Conservation (phyloP, 30 jellyfish, hydroid and myxozoan genomes). For the Aurelia sp. region DNA sequence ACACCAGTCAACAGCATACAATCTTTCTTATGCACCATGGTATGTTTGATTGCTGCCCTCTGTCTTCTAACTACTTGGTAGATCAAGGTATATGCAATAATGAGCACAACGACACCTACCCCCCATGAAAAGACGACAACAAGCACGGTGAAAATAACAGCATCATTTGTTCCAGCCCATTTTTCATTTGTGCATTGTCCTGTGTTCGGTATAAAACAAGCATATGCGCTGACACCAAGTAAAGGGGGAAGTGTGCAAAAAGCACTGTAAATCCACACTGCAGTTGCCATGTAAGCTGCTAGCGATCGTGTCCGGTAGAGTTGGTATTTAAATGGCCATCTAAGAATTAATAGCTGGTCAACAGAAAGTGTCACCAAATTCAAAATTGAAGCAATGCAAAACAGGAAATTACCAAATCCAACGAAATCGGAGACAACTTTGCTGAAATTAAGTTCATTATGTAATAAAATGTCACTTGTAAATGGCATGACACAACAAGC, state of each 20-base stretch:
- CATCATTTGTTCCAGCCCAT: constrained; percentile 44
- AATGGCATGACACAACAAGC: constrained; percentile 55
- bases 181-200: constrained; percentile 43
- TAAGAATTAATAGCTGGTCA: constrained; percentile 32
- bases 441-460: constrained; percentile 6
- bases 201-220: constrained; percentile 57
- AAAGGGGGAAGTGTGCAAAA: constrained; percentile 59
- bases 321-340: constrained; percentile 40
- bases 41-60: constrained; percentile 13
- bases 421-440: background rate
- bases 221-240: constrained; percentile 59
- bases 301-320: constrained; percentile 18
- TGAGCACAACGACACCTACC: constrained; percentile 17
- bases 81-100: constrained; percentile 7
- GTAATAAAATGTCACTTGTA: background rate
- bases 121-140: constrained; percentile 60
- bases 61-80: constrained; percentile 27
- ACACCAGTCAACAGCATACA: constrained; percentile 4
- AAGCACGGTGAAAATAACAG: constrained; percentile 50
- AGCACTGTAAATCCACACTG: constrained; percentile 51
- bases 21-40: constrained; percentile 36
- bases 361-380: constrained; percentile 39
- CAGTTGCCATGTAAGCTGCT: constrained; percentile 5
- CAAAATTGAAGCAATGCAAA: constrained; percentile 65
- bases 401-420: constrained; percentile 47